Percentiles rank a stretch among this genome's conserved stretches.
These are phyloP conservation scores for Erythrocercus mccallii DNA, from an alignment of 2,113 vertebrate genomes.

Conservation along the genomic window DNA sequence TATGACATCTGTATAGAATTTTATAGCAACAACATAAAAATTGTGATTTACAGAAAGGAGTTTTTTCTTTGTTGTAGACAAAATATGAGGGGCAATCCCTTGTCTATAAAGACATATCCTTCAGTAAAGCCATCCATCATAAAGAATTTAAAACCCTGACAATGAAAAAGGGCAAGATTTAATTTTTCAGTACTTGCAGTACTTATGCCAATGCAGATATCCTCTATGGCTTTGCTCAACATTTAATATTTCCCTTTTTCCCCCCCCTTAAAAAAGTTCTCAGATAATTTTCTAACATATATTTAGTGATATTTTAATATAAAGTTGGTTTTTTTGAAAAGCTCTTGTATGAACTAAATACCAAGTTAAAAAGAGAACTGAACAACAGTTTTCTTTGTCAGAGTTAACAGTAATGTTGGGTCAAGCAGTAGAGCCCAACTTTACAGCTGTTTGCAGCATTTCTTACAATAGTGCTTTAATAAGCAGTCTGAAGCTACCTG, in stretches of 20 bases:
- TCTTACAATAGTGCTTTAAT: not conserved
- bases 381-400: not conserved
- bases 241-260: not conserved
- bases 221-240: not conserved
- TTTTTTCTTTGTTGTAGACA: not conserved
- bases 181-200: not conserved
- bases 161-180: not conserved
- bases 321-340: not conserved
- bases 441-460: not conserved
- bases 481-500: not conserved
- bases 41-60: not conserved
- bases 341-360: not conserved
- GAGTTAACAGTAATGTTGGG: not conserved
- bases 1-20: not conserved
- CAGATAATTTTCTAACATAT: not conserved
- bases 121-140: not conserved
- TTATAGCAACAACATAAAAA: not conserved
- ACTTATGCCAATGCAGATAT: not conserved
- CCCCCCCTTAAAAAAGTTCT: not conserved
- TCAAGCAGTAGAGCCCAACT: not conserved
- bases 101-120: not conserved
- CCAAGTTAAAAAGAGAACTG: not conserved
- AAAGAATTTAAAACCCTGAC: not conserved
- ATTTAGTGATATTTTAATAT: not conserved
- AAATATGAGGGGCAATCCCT: not conserved